Conservation (phyloP, 2,113 vertebrate genomes). For the Suricata suricatta region DNA sequence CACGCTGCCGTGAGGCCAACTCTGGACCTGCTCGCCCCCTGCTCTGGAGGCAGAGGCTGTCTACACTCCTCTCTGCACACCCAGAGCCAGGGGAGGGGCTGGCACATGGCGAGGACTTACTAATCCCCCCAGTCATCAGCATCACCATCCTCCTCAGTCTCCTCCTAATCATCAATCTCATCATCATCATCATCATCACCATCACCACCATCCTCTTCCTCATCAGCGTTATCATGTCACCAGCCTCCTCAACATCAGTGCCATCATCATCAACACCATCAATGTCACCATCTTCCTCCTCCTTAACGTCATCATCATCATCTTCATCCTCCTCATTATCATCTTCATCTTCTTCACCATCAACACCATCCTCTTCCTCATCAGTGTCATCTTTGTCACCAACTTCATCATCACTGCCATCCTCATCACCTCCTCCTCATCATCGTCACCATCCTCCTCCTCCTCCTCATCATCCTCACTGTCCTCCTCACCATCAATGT, state of each 20-base stretch:
- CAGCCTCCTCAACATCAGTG: rapidly evolving
- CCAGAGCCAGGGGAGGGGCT: rapidly evolving
- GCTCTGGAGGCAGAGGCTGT: neutral
- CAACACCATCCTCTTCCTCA: too few species aligned
- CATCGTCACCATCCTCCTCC: neutral
- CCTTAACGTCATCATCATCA: too few species aligned
- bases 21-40: neutral
- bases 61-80: neutral
- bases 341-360: too few species aligned
- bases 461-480: neutral
- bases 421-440: too few species aligned
- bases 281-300: too few species aligned
- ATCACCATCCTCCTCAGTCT: neutral
- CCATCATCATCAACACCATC: neutral
- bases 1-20: neutral
- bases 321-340: too few species aligned
- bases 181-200: neutral
- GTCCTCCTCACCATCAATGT: neutral
- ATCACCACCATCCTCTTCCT: neutral
- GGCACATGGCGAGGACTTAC: too few species aligned
- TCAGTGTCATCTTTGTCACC: too few species aligned
- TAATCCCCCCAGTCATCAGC: rapidly evolving
- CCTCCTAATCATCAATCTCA: too few species aligned
- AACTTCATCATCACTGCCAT: too few species aligned
- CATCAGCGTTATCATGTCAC: too few species aligned